phyloP scores from a whole-genome alignment of 2,113 vertebrate species.

The Ammodytes marinus region DNA sequence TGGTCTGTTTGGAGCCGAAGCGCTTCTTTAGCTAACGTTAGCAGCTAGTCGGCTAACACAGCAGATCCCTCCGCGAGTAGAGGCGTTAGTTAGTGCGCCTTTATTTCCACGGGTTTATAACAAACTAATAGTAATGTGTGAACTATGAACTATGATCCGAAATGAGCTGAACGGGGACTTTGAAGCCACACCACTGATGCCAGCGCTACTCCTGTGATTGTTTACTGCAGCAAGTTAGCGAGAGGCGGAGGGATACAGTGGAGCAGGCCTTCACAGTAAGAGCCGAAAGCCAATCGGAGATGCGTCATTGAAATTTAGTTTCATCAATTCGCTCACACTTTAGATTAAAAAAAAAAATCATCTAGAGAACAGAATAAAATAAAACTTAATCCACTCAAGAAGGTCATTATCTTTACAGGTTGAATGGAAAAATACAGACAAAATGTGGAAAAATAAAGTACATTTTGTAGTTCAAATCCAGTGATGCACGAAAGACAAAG shows the following conservation, averaged over 20 bases:
- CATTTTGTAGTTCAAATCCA: no score
- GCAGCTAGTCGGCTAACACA: conserved; percentile 58
- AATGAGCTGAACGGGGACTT: background rate
- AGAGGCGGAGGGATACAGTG: conserved; percentile 43
- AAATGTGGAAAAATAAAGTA: no score
- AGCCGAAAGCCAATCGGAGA: background rate
- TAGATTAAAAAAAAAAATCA: no score
- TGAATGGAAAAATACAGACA: no score
- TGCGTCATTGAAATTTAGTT: background rate
- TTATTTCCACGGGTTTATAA: background rate
- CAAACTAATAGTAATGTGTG: background rate
- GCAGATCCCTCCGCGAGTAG: background rate
- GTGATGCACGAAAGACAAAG: no score
- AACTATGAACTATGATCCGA: background rate
- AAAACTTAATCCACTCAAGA: no score
- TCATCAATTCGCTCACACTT: no score
- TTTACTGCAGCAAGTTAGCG: conserved; percentile 53
- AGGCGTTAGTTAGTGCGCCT: background rate
- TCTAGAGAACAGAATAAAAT: background rate
- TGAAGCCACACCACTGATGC: conserved; percentile 19
- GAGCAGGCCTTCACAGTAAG: conserved; percentile 55
- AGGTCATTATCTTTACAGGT: no score
- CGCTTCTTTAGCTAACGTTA: conserved; percentile 57
- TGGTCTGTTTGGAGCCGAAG: conserved; percentile 30
- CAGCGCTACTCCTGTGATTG: conserved; percentile 31